phyloP scores from a whole-genome alignment of 2,113 vertebrate genomes.

The Lepus europaeus region DNA sequence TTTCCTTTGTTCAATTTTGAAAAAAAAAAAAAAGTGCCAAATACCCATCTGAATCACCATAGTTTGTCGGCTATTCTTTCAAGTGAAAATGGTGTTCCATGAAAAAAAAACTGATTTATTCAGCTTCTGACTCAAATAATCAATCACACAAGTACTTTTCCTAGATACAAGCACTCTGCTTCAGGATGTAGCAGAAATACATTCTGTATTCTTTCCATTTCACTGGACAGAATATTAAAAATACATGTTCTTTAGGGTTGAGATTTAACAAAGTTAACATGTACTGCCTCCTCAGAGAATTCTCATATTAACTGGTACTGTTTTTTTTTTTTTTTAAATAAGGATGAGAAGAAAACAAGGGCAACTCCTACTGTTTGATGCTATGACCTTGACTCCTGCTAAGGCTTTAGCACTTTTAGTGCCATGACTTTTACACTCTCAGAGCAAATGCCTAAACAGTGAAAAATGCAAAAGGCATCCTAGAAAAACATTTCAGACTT shows the following conservation, averaged over 20 bases:
- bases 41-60: conserved; percentile 55
- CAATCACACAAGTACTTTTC: conserved; percentile 5
- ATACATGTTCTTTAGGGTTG: not conserved
- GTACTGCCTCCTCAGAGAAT: not conserved
- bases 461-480: not conserved
- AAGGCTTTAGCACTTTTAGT: not conserved
- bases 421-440: not conserved
- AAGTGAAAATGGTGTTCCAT: conserved; percentile 43
- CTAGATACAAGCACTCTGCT: not conserved
- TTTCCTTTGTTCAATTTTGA: conserved; percentile 66
- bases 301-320: not conserved
- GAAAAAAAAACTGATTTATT: conserved; percentile 13
- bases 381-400: not conserved
- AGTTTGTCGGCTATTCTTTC: conserved; percentile 66
- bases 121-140: not conserved
- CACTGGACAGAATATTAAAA: conserved; percentile 24
- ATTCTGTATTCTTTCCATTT: not conserved
- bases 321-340: not conserved
- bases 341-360: not conserved
- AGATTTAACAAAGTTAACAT: conserved; percentile 33
- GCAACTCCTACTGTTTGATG: not conserved
- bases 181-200: not conserved
- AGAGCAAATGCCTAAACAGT: not conserved
- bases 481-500: not conserved
- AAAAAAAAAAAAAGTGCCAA: conserved; percentile 38